A percentile compares a stretch with the other conserved stretches of the same genome.
Evolutionary conservation across 2,797 vertebrate species (phyloP).

Genomic region (Jordanella pulchra): DNA sequence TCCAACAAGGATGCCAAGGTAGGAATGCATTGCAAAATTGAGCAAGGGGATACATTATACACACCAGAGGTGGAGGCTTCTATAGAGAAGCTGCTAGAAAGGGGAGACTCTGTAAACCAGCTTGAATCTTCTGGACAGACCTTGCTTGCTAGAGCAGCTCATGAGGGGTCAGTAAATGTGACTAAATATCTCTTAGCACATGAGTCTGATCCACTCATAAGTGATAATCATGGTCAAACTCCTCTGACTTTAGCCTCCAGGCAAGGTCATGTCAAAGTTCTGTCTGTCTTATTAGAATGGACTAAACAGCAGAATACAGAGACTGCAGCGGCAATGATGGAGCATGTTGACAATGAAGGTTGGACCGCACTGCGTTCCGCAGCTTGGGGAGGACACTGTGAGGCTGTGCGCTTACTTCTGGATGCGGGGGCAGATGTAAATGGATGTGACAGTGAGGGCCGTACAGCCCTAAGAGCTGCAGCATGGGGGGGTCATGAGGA

Average conservation of each 20-base stretch:
- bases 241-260: constrained; percentile 80
- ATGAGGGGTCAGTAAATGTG: constrained; percentile 73
- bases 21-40: constrained; percentile 45
- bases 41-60: constrained; percentile 48
- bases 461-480: constrained; percentile 84
- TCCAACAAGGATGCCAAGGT: constrained; percentile 47
- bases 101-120: constrained; percentile 73
- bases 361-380: constrained; percentile 85
- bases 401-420: constrained; percentile 78
- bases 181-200: constrained; percentile 71
- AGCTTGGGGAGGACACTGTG: constrained; percentile 82
- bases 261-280: constrained; percentile 76
- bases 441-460: constrained; percentile 78
- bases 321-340: constrained; percentile 56
- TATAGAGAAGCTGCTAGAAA: constrained; percentile 73
- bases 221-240: constrained; percentile 82
- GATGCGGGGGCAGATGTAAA: constrained; percentile 81
- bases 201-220: constrained; percentile 73
- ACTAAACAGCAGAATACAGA: constrained; percentile 50
- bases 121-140: constrained; percentile 69
- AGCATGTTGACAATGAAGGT: constrained; percentile 81
- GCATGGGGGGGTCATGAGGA: constrained; percentile 86
- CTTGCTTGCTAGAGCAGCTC: constrained; percentile 77
- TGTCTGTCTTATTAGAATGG: constrained; percentile 80
- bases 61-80: constrained; percentile 68